phyloP scores from a whole-genome alignment of 2,113 vertebrate genomes.

The Pterocles orientalis region DNA sequence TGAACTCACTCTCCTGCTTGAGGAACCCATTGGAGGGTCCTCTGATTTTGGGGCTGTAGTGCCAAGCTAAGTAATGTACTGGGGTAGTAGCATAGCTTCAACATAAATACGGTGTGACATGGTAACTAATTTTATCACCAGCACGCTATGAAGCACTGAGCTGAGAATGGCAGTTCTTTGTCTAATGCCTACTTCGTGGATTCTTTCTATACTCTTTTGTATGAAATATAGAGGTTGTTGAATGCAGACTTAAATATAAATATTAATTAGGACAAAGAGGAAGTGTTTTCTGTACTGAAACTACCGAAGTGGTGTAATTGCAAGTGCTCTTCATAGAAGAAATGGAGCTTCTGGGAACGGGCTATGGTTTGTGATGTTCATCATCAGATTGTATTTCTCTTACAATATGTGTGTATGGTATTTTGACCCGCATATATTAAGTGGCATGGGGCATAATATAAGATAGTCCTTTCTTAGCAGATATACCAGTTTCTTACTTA shows the following conservation, averaged over 20 bases:
- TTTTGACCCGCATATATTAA: not conserved
- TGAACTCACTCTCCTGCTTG: not conserved
- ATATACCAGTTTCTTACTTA: not conserved
- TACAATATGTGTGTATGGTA: not conserved
- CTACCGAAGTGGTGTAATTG: not conserved
- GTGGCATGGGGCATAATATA: no score
- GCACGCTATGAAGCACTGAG: not conserved
- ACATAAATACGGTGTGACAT: not conserved
- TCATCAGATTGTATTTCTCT: not conserved
- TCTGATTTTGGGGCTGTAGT: not conserved
- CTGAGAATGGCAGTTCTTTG: not conserved
- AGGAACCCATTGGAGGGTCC: accelerated
- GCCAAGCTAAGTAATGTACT: not conserved
- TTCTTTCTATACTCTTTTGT: not conserved
- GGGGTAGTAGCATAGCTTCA: not conserved
- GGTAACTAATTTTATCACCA: not conserved
- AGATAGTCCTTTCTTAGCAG: not conserved
- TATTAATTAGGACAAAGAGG: not conserved
- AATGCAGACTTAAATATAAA: not conserved
- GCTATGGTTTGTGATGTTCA: not conserved
- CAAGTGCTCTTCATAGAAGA: not conserved
- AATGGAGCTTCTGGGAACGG: not conserved
- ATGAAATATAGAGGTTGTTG: not conserved
- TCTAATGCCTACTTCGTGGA: not conserved
- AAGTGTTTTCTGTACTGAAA: not conserved